Evolutionary conservation across 2,113 vertebrate species (phyloP).

Genomic region (Ibidorhyncha struthersii): DNA sequence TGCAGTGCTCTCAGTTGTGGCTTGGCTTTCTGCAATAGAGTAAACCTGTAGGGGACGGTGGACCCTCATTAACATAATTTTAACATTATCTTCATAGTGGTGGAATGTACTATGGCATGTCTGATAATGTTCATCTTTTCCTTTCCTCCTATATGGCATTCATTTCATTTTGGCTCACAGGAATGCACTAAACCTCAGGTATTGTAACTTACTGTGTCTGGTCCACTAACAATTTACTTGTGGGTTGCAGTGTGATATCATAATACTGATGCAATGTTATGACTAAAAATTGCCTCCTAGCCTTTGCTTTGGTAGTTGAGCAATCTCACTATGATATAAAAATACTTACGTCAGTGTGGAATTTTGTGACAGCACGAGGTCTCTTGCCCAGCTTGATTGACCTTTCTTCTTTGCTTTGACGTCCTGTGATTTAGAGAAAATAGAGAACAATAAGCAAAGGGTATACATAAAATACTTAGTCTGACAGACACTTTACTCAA

Average conservation of each 20-base stretch:
- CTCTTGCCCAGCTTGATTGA: neutral
- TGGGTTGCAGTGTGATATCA: constrained; percentile 43
- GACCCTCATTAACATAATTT: constrained; percentile 53
- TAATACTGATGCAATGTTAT: constrained; percentile 9
- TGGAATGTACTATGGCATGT: constrained; percentile 77
- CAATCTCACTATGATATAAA: neutral
- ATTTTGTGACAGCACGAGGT: neutral
- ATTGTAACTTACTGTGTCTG: constrained; percentile 85
- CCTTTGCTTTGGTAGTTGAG: neutral
- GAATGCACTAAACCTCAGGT: constrained; percentile 97
- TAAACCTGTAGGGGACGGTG: neutral
- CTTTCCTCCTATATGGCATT: constrained; percentile 87
- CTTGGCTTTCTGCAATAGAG: constrained; percentile 43
- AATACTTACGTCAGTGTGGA: neutral
- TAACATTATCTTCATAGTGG: constrained; percentile 72
- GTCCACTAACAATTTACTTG: constrained; percentile 64
- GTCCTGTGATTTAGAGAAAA: neutral
- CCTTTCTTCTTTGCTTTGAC: neutral
- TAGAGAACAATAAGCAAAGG: neutral
- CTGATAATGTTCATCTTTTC: constrained; percentile 91
- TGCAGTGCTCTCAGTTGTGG: constrained; percentile 5
- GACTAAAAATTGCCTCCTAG: constrained; percentile 36
- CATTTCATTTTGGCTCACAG: constrained; percentile 93
- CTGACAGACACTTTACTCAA: neutral
- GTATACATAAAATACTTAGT: neutral